Conservation (phyloP, 1,140 invertebrate genomes). For the Vanessa atalanta region DNA sequence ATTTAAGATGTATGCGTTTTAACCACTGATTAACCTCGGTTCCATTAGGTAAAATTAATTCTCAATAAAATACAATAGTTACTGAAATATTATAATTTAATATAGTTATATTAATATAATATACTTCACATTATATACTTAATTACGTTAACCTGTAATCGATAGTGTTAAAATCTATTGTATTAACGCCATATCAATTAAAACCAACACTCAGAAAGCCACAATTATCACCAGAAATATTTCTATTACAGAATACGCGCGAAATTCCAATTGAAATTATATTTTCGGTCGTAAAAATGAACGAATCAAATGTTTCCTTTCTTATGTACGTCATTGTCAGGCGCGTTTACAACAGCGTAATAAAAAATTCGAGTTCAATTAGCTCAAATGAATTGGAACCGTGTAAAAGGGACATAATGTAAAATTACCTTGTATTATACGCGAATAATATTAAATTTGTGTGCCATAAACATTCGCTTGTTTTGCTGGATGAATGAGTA, state of each 20-base stretch:
- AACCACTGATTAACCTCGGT: too few relatives aligned
- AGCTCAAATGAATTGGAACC: constrained; percentile 35
- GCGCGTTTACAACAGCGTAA: constrained; percentile 31
- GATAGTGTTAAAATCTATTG: too few relatives aligned
- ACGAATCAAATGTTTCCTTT: constrained; percentile 23
- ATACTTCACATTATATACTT: too few relatives aligned
- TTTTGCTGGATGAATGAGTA: neutral
- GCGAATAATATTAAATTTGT: constrained; percentile 12
- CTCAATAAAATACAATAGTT: too few relatives aligned
- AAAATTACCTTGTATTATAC: constrained; percentile 12
- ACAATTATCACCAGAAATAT: neutral
- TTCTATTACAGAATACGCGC: neutral
- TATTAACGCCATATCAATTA: neutral
- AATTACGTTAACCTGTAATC: too few relatives aligned
- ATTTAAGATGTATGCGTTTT: too few relatives aligned
- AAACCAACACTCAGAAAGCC: neutral
- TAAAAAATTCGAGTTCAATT: constrained; percentile 41
- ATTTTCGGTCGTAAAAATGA: constrained; percentile 34
- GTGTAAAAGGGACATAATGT: constrained; percentile 20
- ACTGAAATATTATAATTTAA: too few relatives aligned
- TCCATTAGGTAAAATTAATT: too few relatives aligned
- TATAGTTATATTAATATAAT: too few relatives aligned
- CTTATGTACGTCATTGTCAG: constrained; percentile 32
- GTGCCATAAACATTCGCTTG: constrained; percentile 11
- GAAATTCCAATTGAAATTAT: constrained; percentile 22